Base-by-base conservation (phyloP, 2,888 invertebrate genomes). In the Apocheima hispidaria region DNA sequence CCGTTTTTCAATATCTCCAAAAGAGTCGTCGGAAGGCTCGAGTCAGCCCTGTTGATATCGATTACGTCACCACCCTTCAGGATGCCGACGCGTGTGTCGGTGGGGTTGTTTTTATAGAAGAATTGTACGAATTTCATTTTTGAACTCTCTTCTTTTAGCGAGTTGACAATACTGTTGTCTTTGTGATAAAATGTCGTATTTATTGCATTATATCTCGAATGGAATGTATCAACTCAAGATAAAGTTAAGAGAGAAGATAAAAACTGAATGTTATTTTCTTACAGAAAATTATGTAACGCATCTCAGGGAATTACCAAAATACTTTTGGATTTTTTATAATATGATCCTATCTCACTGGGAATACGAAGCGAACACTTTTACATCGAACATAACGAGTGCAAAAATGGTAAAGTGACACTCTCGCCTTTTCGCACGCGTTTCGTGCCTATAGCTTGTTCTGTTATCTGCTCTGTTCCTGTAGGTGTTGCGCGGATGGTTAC, bases 91-190 rank as follows among this genome's bases (percentile, higher is more conserved):
- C 94, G 72, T 2, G 74, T 72, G 38, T 73, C 92, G 0, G 93
- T 90, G 3, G 94, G 94, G 41, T 91, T 90, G 71, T 94, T 68
- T 56, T 74, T 73, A 26, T 79, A 87, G 61, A 88, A 86, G 75
- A 95, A 96, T 75, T 96, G 96, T 36, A 96, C 94, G 69, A 95
- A 94, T 73, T 95, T 94, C 94, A 95, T 94, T 18, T 81, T 86
- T 53, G 7, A 35, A 35, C 9, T 44, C 28, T 38, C 7, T 54
- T 40, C 5, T 75, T 12, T 58, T 38, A 44, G 52, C 28, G 41
- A 23, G 3, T 36, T 46, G 52, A 56, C 18, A 35, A 33, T 48
- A 54, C 52, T 54, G 56, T 48, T 60, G 21, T 48, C 10, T 50
- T 46, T 44, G 20, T 23, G 40, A 54, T 59, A 28, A 46, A 30